These are phyloP conservation scores for Epinephelus fuscoguttatus DNA, from an alignment of 2,113 vertebrate genomes.

Conservation along the genomic window DNA sequence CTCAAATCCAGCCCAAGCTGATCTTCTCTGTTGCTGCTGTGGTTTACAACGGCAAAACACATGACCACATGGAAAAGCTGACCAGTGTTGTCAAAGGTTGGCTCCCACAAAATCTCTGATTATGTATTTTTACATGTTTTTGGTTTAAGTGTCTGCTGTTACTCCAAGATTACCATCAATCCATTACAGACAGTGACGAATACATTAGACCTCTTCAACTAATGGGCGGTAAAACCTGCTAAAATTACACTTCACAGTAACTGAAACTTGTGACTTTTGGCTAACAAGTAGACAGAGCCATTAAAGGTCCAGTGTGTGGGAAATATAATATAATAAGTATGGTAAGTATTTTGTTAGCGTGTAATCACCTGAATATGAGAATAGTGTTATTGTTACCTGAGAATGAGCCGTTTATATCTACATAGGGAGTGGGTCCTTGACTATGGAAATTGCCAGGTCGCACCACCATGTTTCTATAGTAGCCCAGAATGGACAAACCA, in stretches of 20 bases:
- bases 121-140: neutral
- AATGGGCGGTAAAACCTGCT: neutral
- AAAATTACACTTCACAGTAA: neutral
- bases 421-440: too few relatives aligned
- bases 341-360: too few relatives aligned
- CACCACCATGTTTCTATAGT: too few relatives aligned
- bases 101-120: neutral
- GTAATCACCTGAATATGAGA: too few relatives aligned
- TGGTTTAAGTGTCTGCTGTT: neutral
- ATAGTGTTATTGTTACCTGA: too few relatives aligned
- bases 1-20: constrained; percentile 96
- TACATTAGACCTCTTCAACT: neutral
- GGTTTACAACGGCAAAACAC: constrained; percentile 93
- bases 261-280: neutral
- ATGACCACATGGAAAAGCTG: constrained; percentile 94
- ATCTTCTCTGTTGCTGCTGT: constrained; percentile 97
- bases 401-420: too few relatives aligned
- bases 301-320: neutral
- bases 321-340: too few relatives aligned
- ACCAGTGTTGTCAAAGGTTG: constrained; percentile 91
- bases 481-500: too few relatives aligned
- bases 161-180: neutral
- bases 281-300: neutral
- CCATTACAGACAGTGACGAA: neutral
- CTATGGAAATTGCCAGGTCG: too few relatives aligned